phyloP scores from a whole-genome alignment of 2,888 invertebrate genomes.

The Disparrhopalites patrizii region DNA sequence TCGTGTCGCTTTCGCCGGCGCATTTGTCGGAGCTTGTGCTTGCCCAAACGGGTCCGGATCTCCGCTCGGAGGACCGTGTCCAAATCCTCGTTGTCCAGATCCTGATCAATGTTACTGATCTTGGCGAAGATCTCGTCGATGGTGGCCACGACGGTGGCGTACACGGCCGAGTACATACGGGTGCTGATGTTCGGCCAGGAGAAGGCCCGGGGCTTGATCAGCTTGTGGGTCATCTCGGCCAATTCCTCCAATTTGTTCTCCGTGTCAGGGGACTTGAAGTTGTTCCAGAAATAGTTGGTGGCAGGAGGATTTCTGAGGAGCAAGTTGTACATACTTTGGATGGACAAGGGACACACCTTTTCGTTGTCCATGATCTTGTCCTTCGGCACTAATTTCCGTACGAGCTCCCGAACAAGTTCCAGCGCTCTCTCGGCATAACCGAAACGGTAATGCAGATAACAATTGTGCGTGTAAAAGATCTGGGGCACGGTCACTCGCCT shows the following conservation, averaged over 20 bases:
- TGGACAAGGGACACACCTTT: constrained; percentile 35
- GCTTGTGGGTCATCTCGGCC: constrained; percentile 18
- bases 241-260: constrained; percentile 32
- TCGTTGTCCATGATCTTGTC: constrained; percentile 27
- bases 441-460: constrained; percentile 32
- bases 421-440: constrained; percentile 33
- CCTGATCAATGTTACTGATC: constrained; percentile 21
- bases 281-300: constrained; percentile 2
- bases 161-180: constrained; percentile 30
- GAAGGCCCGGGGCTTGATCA: constrained; percentile 28
- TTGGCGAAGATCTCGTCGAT: constrained; percentile 31
- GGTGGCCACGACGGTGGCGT: constrained; percentile 29
- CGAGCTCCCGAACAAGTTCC: constrained; percentile 27
- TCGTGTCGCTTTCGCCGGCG: background rate
- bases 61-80: constrained; percentile 7
- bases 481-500: constrained; percentile 38
- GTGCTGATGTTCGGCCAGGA: constrained; percentile 25
- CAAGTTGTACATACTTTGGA: constrained; percentile 16
- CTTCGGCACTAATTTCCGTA: constrained; percentile 31
- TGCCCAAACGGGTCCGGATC: background rate
- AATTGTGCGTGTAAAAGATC: constrained; percentile 37
- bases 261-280: constrained; percentile 22
- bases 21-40: background rate
- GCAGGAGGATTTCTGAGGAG: background rate
- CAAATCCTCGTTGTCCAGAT: background rate